A percentile compares a stretch with the other conserved stretches of the same genome.
These are phyloP conservation scores for Rhinichthys klamathensis DNA, from an alignment of 2,113 vertebrate species.

Conservation along the genomic window DNA sequence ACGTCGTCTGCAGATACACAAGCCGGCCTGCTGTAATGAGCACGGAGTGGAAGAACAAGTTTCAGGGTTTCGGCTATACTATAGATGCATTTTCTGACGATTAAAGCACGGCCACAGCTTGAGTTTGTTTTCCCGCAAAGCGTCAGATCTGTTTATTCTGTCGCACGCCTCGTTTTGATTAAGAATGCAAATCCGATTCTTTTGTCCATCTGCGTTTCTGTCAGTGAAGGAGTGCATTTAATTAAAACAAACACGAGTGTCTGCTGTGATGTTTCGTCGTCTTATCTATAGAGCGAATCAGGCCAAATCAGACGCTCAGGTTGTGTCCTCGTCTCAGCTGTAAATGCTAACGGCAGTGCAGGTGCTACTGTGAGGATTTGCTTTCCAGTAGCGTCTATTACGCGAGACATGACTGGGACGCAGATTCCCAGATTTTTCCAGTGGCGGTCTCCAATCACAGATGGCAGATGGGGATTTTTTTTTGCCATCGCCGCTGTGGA, in stretches of 20 bases:
- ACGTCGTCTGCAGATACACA: background rate
- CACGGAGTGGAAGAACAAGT: background rate
- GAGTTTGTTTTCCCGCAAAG: constrained; percentile 50
- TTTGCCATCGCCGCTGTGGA: background rate
- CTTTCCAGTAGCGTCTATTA: constrained; percentile 55
- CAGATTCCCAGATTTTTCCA: constrained; percentile 53
- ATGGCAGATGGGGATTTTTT: constrained; percentile 49
- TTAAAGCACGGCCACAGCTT: constrained; percentile 35
- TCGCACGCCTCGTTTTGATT: constrained; percentile 58
- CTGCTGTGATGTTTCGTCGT: constrained; percentile 47
- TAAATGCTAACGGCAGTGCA: constrained; percentile 56
- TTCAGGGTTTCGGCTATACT: background rate
- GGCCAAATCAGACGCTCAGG: constrained; percentile 41
- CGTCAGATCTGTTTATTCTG: constrained; percentile 57
- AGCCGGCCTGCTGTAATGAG: too few relatives aligned
- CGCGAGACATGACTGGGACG: constrained; percentile 56
- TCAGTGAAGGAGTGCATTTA: constrained; percentile 55
- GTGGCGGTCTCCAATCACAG: constrained; percentile 46
- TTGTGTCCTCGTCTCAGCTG: constrained; percentile 36
- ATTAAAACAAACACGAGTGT: constrained; percentile 62
- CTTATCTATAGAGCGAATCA: constrained; percentile 43
- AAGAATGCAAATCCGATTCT: constrained; percentile 62
- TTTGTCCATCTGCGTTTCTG: constrained; percentile 63
- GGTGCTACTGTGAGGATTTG: constrained; percentile 54
- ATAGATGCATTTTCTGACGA: constrained; percentile 21